These are phyloP conservation scores for Micromesistius poutassou DNA, from an alignment of 2,797 vertebrate species.

Conservation along the genomic window DNA sequence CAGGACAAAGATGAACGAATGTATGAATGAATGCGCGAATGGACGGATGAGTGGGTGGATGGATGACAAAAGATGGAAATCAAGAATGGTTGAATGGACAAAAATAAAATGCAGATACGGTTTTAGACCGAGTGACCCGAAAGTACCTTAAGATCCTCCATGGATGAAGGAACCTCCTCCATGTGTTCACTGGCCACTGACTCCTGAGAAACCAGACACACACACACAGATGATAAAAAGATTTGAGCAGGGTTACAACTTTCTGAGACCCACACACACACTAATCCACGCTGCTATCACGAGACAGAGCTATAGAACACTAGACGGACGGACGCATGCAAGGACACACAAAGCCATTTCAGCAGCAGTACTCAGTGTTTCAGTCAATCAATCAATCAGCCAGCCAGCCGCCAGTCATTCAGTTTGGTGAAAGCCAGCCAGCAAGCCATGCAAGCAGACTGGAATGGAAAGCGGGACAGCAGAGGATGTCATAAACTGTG, in stretches of 20 bases:
- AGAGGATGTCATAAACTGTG: not conserved
- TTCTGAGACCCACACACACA: not conserved
- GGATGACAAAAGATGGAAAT: not conserved
- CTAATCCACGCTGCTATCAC: conserved; percentile 2
- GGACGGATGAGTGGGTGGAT: not conserved
- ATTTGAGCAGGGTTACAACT: not conserved
- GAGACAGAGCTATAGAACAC: conserved; percentile 12
- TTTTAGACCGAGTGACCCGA: not conserved
- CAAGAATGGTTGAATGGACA: not conserved
- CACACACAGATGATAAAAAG: too few relatives aligned
- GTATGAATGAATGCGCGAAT: not conserved
- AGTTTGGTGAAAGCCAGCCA: not conserved
- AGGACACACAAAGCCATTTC: conserved; percentile 22
- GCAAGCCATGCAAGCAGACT: conserved; percentile 13
- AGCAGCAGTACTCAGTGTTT: not conserved
- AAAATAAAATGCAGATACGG: not conserved
- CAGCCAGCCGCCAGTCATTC: not conserved
- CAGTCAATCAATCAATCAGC: not conserved
- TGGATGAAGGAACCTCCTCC: conserved; percentile 37
- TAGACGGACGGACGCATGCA: conserved; percentile 12
- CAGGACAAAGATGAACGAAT: not conserved
- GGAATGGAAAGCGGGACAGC: not conserved
- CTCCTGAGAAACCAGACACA: conserved; percentile 42
- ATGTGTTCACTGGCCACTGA: conserved; percentile 48
- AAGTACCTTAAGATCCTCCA: conserved; percentile 63